phyloP scores from a whole-genome alignment of 92 coral and sea anemone species.

The Epizoanthus rinbou region DNA sequence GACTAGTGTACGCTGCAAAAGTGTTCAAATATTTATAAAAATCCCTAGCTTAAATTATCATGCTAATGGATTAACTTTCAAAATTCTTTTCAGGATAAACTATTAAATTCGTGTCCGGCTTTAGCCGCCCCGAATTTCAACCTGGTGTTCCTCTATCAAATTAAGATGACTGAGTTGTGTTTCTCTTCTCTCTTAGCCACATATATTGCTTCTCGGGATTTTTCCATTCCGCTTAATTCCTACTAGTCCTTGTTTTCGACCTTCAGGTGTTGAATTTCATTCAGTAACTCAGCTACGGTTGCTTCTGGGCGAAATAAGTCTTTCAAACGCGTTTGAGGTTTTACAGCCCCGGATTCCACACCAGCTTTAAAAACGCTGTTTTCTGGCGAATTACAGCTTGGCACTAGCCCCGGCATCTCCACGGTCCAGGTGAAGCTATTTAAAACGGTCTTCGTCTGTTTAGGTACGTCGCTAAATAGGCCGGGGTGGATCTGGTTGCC shows the following conservation, averaged over 20 bases:
- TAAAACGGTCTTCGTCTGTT: conserved; percentile 46
- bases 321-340: conserved; percentile 13
- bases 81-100: too few species aligned
- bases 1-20: too few species aligned
- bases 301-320: conserved; percentile 40
- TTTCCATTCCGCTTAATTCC: too few species aligned
- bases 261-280: conserved; percentile 22
- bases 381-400: background rate
- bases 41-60: too few species aligned
- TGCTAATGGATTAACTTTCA: too few species aligned
- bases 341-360: conserved; percentile 23
- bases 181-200: too few species aligned
- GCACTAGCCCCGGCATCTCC: conserved; percentile 10
- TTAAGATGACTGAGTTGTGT: too few species aligned
- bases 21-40: too few species aligned
- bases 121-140: too few species aligned
- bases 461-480: conserved; percentile 47
- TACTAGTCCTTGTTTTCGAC: conserved; percentile 8
- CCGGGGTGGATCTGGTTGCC: conserved; percentile 44
- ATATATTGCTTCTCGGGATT: too few species aligned
- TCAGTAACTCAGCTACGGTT: conserved; percentile 29
- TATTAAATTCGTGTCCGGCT: too few species aligned
- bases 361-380: conserved; percentile 30
- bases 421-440: conserved; percentile 40
- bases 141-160: too few species aligned